These are phyloP conservation scores for Campoplex nolae DNA, from an alignment of 2,888 invertebrate species.

Conservation along the genomic window DNA sequence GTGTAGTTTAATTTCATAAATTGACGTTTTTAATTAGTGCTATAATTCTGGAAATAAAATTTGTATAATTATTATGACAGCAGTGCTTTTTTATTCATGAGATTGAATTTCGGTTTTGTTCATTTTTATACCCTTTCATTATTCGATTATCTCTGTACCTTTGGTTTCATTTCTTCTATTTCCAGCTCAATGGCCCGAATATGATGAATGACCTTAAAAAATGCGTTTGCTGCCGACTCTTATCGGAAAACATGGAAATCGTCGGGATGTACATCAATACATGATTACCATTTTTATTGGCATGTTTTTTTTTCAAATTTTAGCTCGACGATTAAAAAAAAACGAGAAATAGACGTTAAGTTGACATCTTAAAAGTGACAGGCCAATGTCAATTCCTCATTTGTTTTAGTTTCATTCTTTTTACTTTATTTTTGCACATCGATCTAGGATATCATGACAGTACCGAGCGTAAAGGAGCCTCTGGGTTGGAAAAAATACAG, in stretches of 20 bases:
- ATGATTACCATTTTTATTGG: background rate
- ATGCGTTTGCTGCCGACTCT: background rate
- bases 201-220: background rate
- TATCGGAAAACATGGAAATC: background rate
- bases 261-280: no score
- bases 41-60: no score
- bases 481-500: conserved; percentile 8
- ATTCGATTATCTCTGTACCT: background rate
- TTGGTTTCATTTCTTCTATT: background rate
- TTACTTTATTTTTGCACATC: background rate
- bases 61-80: background rate
- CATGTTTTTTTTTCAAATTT: background rate
- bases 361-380: background rate
- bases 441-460: background rate
- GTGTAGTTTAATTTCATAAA: background rate
- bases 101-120: background rate
- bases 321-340: background rate
- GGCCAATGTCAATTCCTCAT: conserved; percentile 2
- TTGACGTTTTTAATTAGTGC: background rate
- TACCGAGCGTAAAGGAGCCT: background rate
- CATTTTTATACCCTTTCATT: no score
- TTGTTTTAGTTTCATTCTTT: background rate
- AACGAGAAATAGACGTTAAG: background rate
- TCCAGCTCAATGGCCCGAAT: background rate
- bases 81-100: background rate